Conservation (phyloP, 2,888 invertebrate species). For the Himalopsyche kuldschensis region DNA sequence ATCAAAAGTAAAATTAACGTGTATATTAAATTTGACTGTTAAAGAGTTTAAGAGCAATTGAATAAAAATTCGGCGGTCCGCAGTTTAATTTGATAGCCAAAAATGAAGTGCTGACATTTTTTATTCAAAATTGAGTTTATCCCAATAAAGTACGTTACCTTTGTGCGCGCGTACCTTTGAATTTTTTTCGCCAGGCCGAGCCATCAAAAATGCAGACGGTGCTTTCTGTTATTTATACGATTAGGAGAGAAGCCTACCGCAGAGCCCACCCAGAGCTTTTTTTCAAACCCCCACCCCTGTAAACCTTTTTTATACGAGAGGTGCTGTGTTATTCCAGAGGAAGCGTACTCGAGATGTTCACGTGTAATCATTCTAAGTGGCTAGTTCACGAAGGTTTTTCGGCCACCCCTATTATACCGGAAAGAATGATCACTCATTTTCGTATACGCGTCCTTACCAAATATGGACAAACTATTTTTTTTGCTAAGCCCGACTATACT, state of each 20-base stretch:
- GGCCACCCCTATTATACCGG: not conserved
- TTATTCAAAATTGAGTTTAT: slow-evolving; percentile 1
- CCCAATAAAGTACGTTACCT: not conserved
- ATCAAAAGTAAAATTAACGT: not conserved
- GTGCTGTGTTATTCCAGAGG: not conserved
- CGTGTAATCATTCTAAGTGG: not conserved
- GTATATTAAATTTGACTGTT: not conserved
- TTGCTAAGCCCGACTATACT: no score
- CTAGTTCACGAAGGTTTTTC: not conserved
- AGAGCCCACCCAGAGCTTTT: not conserved
- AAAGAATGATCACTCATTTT: no score
- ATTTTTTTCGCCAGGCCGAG: not conserved
- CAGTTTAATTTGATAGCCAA: not conserved
- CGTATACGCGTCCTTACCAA: no score
- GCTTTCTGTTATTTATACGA: not conserved
- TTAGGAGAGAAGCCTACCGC: not conserved
- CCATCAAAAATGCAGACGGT: not conserved
- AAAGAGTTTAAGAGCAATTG: not conserved
- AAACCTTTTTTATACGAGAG: not conserved
- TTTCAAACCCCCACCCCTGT: not conserved
- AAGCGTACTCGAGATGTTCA: not conserved
- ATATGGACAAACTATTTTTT: no score
- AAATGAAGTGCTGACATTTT: slow-evolving; percentile 1
- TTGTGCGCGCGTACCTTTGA: not conserved
- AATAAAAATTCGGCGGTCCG: not conserved